Conservation (phyloP, 2,888 invertebrate genomes). For the Melangyna quadrimaculata region DNA sequence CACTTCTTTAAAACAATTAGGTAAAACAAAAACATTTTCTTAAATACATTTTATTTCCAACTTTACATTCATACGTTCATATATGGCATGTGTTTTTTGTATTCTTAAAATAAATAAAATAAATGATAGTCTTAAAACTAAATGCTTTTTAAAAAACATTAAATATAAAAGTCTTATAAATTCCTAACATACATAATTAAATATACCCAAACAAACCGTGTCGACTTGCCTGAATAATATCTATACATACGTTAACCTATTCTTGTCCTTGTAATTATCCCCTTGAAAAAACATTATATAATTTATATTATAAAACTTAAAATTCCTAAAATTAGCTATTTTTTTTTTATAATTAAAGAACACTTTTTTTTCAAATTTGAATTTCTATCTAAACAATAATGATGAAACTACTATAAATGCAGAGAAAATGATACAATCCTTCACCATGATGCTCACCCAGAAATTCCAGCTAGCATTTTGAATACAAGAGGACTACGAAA, state of each 20-base stretch:
- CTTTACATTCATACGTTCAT: conserved; percentile 45
- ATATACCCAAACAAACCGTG: neutral
- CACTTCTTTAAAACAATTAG: neutral
- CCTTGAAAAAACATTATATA: neutral
- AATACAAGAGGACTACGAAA: conserved; percentile 2
- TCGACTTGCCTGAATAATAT: neutral
- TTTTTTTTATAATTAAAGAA: neutral
- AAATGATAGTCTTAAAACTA: neutral
- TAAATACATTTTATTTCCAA: neutral
- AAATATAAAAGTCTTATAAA: conserved; percentile 56
- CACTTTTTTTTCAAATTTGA: neutral
- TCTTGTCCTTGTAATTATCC: neutral
- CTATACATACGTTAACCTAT: neutral
- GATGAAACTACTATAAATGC: neutral
- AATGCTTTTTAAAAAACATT: conserved; percentile 28
- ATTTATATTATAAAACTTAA: neutral
- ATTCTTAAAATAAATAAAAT: conserved; percentile 55
- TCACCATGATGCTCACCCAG: neutral
- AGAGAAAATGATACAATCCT: neutral
- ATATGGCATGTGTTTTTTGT: conserved; percentile 53
- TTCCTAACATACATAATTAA: neutral
- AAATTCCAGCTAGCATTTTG: neutral
- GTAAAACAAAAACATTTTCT: neutral
- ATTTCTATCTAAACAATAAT: neutral
- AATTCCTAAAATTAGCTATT: neutral